A percentile compares a stretch with the other conserved stretches of the same genome.
These are phyloP conservation scores for Sycobia sp. DNA, from an alignment of 1,140 invertebrate genomes.

Conservation along the genomic window DNA sequence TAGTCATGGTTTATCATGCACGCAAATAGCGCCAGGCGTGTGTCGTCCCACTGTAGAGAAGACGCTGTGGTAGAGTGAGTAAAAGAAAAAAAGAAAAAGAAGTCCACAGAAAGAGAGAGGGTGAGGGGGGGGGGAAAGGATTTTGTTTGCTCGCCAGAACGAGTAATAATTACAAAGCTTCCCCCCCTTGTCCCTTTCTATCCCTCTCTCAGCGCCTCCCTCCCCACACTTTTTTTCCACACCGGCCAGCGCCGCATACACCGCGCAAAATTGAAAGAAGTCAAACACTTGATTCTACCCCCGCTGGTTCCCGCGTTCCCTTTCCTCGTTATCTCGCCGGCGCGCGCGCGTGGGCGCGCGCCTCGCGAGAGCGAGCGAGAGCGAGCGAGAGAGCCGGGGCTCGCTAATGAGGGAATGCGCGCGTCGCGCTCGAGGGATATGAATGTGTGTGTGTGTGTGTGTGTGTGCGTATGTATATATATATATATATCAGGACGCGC, in stretches of 20 bases:
- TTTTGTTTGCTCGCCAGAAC: neutral
- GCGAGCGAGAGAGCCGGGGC: neutral
- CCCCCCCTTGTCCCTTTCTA: too few relatives aligned
- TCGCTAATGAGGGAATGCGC: slow-evolving; percentile 33
- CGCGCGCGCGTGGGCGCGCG: neutral
- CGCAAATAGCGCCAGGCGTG: neutral
- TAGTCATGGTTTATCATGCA: neutral
- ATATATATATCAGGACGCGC: too few relatives aligned
- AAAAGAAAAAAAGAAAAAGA: neutral
- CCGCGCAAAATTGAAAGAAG: slow-evolving; percentile 15
- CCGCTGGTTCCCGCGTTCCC: too few relatives aligned
- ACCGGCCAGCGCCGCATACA: neutral
- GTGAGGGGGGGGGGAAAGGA: neutral
- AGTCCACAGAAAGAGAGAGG: neutral
- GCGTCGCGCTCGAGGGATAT: neutral
- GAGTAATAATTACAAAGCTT: neutral
- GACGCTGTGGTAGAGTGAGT: neutral
- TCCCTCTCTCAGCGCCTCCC: too few relatives aligned
- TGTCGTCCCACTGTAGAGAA: too few relatives aligned
- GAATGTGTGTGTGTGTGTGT: too few relatives aligned
- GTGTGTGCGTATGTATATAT: too few relatives aligned
- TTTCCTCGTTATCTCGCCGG: slow-evolving; percentile 14
- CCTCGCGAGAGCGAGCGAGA: too few relatives aligned
- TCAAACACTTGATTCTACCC: slow-evolving; percentile 4
- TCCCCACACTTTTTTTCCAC: neutral